These are phyloP conservation scores for Linnaemya tessellans DNA, from an alignment of 2,888 invertebrate species.

Conservation along the genomic window DNA sequence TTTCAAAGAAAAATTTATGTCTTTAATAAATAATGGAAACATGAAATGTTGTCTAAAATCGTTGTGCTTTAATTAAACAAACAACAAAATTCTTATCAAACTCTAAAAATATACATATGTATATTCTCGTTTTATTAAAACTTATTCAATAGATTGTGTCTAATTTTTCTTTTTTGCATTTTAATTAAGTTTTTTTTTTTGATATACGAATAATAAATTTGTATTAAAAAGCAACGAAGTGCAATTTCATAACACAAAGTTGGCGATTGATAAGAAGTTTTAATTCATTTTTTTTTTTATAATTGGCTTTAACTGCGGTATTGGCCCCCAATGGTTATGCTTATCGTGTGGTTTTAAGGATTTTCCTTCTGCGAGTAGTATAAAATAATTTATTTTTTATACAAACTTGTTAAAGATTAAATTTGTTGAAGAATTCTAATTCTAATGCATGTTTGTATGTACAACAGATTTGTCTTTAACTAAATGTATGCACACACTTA, in stretches of 20 bases:
- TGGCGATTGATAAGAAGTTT: slow-evolving; percentile 59
- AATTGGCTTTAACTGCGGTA: slow-evolving; percentile 31
- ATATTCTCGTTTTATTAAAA: slow-evolving; percentile 7
- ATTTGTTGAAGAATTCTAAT: background rate
- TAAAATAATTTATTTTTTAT: background rate
- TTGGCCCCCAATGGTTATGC: slow-evolving; percentile 42
- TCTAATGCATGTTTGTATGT: too few species aligned
- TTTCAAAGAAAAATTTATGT: slow-evolving; percentile 6
- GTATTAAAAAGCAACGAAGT: slow-evolving; percentile 16
- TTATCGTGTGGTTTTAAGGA: slow-evolving; percentile 13
- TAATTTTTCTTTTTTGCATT: slow-evolving; percentile 2
- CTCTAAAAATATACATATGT: background rate
- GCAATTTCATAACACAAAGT: slow-evolving; percentile 64
- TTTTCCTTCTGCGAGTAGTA: background rate
- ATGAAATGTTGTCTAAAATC: slow-evolving; percentile 6
- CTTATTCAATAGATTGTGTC: slow-evolving; percentile 13
- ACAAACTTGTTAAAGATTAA: slow-evolving; percentile 1
- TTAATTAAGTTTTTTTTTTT: slow-evolving; percentile 27
- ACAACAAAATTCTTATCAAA: slow-evolving; percentile 34
- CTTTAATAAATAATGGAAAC: slow-evolving; percentile 12
- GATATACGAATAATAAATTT: background rate
- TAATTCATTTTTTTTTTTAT: slow-evolving; percentile 16
- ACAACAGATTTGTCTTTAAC: background rate
- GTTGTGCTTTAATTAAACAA: slow-evolving; percentile 13
- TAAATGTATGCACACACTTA: too few species aligned